Percentiles rank a stretch among this genome's conserved stretches.
Conservation (phyloP, 2,113 vertebrate genomes). For the Panthera leo region DNA sequence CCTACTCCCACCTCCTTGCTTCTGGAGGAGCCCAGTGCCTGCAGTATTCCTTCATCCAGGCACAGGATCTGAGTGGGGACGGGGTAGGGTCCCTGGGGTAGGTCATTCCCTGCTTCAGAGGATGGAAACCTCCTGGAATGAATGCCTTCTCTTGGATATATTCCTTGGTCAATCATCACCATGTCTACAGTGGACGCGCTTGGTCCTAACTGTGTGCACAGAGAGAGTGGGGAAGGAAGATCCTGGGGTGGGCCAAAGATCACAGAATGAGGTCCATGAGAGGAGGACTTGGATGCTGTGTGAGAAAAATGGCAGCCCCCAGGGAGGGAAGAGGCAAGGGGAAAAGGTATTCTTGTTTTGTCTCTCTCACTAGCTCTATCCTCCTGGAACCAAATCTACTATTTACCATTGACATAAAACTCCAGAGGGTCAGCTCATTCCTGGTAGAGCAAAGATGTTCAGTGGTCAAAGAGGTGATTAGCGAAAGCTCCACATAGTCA, state of each 20-base stretch:
- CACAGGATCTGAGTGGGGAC: not conserved
- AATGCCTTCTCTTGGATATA: not conserved
- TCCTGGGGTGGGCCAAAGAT: not conserved
- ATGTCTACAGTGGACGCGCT: no score
- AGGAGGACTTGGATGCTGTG: not conserved
- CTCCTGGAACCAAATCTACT: not conserved
- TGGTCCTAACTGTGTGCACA: not conserved
- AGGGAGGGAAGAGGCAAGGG: not conserved
- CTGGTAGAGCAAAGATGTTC: not conserved
- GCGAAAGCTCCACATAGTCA: not conserved
- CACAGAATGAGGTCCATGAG: not conserved
- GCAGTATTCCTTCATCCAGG: not conserved
- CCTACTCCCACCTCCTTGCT: not conserved
- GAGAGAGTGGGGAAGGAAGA: not conserved
- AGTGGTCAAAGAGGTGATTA: not conserved
- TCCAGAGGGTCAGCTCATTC: not conserved
- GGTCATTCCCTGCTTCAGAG: not conserved
- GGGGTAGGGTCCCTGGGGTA: not conserved
- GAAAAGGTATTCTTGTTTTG: not conserved
- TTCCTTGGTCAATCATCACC: not conserved
- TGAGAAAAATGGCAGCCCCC: not conserved
- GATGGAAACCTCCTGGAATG: not conserved
- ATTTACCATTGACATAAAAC: not conserved
- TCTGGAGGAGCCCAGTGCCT: not conserved
- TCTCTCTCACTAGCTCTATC: not conserved